Percentiles rank a stretch among this genome's conserved stretches.
These are phyloP conservation scores for Eulemur rufifrons DNA, from an alignment of 2,113 vertebrate species.

Conservation along the genomic window DNA sequence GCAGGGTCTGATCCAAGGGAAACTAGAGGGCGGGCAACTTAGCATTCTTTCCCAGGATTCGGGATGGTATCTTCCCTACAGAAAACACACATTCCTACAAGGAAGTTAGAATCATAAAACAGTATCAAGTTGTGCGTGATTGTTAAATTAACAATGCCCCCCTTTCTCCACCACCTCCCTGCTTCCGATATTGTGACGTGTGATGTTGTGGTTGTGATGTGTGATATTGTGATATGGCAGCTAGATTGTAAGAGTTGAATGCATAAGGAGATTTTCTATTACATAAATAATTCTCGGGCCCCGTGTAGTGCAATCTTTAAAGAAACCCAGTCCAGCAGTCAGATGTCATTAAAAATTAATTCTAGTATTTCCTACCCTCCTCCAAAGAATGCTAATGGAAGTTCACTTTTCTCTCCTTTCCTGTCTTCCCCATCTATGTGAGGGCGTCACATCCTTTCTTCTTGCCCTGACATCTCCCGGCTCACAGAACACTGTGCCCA, in stretches of 20 bases:
- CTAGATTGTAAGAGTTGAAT: background rate
- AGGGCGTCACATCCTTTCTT: background rate
- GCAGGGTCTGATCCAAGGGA: background rate
- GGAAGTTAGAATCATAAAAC: background rate
- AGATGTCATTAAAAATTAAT: background rate
- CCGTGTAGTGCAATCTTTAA: background rate
- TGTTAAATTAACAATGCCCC: background rate
- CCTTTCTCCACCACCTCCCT: background rate
- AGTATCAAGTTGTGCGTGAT: background rate
- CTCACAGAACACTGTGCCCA: background rate
- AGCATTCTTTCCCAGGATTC: background rate
- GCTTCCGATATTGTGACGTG: background rate
- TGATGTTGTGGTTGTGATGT: background rate
- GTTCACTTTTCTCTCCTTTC: background rate
- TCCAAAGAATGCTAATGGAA: background rate
- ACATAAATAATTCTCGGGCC: background rate
- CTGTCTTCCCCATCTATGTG: background rate
- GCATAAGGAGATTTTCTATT: background rate
- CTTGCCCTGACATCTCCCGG: background rate
- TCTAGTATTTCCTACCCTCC: background rate
- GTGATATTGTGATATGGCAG: fast-evolving
- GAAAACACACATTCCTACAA: background rate
- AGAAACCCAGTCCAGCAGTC: background rate
- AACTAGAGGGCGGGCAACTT: background rate
- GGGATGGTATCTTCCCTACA: background rate